Base-by-base conservation (phyloP, 2,113 vertebrate genomes). In the Forbesichthys agassizii region DNA sequence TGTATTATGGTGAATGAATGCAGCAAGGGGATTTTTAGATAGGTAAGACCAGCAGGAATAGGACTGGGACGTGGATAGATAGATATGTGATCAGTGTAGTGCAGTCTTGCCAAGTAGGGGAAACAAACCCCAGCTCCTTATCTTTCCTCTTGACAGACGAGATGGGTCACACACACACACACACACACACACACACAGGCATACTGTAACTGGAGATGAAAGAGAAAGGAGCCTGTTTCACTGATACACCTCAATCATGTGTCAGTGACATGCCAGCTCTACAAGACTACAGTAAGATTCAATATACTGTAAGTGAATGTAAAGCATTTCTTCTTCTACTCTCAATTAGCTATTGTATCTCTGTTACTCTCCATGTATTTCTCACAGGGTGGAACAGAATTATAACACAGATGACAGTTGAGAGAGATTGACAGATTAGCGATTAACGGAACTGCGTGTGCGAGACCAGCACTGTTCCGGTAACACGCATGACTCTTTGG, bases 171-270 rank as follows among this genome's bases (percentile, higher is more conserved):
- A 58, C 55, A 33, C 55, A 59, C 54, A 68, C 58, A 57, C n/a
- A 47, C 61, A 64, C 66, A 18, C 9, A 63, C 61, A 63, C 61
- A 63, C 61, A 51, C 46, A 63, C 46, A 48, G 10, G 11, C 16
- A 11, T 42, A 42, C 36, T 82, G 82, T 86, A 89, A 90, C 80
- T 53, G 64, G 83, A 88, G 85, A 84, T 62, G 56, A 77, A 71
- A 83, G 79, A 74, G 86, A 88, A 88, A 82, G 87, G 72, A 4
- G 66, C 60, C 82, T 18, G 77, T 81, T 83, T 81, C 78, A 81
- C 57, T 75, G 80, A 89, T 88, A 81, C 80, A 53, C 81, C 68
- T 78, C 80, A 65, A 54, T 81, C 70, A 66, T 55, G 57, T 68
- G 85, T 81, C 76, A 73, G 71, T 59, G 59, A 69, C 77, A 67